These are phyloP conservation scores for Sinocyclocheilus anophthalmus DNA, from an alignment of 2,113 vertebrate genomes.

Conservation along the genomic window DNA sequence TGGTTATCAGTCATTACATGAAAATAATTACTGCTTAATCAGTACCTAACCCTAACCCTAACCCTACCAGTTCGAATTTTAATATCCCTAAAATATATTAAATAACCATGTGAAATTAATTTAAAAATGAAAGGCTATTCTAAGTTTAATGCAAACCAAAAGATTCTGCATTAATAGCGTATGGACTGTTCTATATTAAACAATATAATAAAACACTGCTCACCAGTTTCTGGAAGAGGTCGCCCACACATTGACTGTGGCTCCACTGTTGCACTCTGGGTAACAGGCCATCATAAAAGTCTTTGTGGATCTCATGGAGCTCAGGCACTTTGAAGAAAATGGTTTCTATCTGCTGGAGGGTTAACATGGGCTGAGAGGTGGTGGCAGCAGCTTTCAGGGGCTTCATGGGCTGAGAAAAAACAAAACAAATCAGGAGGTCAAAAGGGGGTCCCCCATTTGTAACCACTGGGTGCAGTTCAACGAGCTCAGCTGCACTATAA, in stretches of 20 bases:
- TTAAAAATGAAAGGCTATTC: background rate
- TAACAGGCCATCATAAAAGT: conserved; percentile 92
- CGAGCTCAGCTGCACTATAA: background rate
- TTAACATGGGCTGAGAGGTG: conserved; percentile 94
- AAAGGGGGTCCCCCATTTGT: background rate
- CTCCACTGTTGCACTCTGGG: conserved; percentile 96
- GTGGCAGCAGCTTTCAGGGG: conserved; percentile 95
- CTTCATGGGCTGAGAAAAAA: conserved; percentile 89
- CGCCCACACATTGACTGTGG: conserved; percentile 92
- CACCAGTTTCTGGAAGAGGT: conserved; percentile 98
- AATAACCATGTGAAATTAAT: background rate
- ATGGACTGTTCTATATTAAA: background rate
- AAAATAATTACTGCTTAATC: background rate
- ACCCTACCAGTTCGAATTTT: too few relatives aligned
- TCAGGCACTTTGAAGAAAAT: conserved; percentile 99
- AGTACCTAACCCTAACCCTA: too few relatives aligned
- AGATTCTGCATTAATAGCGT: background rate
- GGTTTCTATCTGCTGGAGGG: conserved; percentile 93
- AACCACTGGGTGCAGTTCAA: background rate
- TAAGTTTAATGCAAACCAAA: background rate
- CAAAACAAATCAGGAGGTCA: conserved; percentile 19
- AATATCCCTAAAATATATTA: too few relatives aligned
- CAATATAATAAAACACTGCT: conserved; percentile 53
- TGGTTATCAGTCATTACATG: background rate
- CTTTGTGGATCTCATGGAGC: conserved; percentile 96